Conservation (phyloP, 2,888 invertebrate genomes). For the Hetaerina titia region DNA sequence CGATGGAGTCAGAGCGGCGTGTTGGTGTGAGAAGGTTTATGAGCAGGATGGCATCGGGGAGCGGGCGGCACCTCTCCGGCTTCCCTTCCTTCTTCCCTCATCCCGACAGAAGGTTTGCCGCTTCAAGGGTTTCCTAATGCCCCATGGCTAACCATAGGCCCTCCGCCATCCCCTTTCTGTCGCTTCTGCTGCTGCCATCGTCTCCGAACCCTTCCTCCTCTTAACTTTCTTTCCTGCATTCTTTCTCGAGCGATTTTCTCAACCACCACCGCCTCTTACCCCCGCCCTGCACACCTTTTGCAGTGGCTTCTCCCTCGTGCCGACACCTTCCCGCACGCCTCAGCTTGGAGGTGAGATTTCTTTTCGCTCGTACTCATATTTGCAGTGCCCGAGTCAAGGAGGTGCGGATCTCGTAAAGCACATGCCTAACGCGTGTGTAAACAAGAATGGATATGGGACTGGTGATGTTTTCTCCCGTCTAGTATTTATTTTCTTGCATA, state of each 20-base stretch:
- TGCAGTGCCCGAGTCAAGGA: neutral
- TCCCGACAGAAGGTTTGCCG: slow-evolving; percentile 16
- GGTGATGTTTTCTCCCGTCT: neutral
- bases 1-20: neutral
- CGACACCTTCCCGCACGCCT: neutral
- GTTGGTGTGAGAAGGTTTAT: neutral
- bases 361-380: neutral
- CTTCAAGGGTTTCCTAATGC: slow-evolving; percentile 59
- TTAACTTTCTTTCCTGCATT: neutral
- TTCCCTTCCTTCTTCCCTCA: neutral
- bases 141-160: neutral
- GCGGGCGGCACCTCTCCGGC: neutral
- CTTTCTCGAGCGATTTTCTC: neutral
- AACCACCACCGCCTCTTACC: neutral
- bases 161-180: neutral
- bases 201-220: neutral
- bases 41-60: neutral
- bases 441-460: neutral
- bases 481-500: neutral
- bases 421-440: neutral
- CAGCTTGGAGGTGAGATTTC: slow-evolving; percentile 20
- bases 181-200: neutral
- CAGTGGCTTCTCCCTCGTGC: neutral
- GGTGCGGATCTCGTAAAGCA: neutral
- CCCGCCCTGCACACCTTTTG: neutral